These are phyloP conservation scores for Scaptomyza tumidula DNA, from an alignment of 2,888 invertebrate genomes.

Conservation along the genomic window DNA sequence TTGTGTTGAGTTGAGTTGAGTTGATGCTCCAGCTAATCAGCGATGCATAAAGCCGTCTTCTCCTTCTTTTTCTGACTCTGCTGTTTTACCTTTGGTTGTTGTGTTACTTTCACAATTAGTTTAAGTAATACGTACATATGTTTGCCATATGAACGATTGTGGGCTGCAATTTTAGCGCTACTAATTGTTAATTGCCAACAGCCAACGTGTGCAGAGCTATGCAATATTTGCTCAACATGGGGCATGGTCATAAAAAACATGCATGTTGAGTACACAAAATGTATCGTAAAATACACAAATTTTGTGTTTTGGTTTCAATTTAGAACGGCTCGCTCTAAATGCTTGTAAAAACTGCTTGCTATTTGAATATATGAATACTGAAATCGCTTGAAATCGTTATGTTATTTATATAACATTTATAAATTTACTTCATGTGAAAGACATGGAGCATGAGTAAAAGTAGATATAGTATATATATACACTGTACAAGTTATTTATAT, in stretches of 20 bases:
- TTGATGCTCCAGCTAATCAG: conserved; percentile 18
- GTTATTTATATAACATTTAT: conserved; percentile 6
- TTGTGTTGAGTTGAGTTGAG: neutral
- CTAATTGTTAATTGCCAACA: conserved; percentile 26
- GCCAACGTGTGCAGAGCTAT: neutral
- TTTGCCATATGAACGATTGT: conserved; percentile 33
- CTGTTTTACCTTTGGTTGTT: neutral
- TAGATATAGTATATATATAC: too few species aligned
- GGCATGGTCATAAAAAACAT: conserved; percentile 20
- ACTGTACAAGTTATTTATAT: too few species aligned
- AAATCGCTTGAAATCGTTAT: conserved; percentile 17
- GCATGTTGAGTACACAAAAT: conserved; percentile 12
- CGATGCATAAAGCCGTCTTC: conserved; percentile 33
- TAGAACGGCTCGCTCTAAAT: neutral
- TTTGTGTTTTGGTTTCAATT: neutral
- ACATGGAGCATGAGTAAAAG: too few species aligned
- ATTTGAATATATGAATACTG: neutral
- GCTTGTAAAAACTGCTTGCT: neutral
- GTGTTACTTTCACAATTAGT: conserved; percentile 16
- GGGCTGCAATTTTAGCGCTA: conserved; percentile 8
- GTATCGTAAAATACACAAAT: neutral
- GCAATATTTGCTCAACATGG: conserved; percentile 15
- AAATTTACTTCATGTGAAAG: neutral
- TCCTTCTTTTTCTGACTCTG: neutral
- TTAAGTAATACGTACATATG: conserved; percentile 19